A percentile compares a stretch with the other conserved stretches of the same genome.
These are phyloP conservation scores for Tokudaia muenninki DNA, from an alignment of 2,797 vertebrate species.

Conservation along the genomic window DNA sequence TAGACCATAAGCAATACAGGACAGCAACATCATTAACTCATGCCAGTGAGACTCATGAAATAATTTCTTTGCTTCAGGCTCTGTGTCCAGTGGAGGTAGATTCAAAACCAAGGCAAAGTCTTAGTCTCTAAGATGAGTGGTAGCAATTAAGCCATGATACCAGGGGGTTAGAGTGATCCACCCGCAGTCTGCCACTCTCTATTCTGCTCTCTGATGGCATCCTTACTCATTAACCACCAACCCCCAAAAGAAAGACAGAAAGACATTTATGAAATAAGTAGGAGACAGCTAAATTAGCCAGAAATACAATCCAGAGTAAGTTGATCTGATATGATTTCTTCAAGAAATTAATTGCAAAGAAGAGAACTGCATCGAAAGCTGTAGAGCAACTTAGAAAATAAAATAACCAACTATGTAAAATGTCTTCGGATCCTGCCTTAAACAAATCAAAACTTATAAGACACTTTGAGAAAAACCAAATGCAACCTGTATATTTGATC, in stretches of 20 bases:
- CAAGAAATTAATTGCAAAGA: slow-evolving; percentile 48
- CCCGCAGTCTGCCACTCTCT: background rate
- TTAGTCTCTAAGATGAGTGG: background rate
- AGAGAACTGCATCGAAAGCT: background rate
- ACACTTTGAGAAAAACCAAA: slow-evolving; percentile 33
- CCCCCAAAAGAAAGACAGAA: background rate
- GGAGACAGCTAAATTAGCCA: slow-evolving; percentile 8
- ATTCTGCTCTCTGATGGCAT: background rate
- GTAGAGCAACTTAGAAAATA: slow-evolving; percentile 19
- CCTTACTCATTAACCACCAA: background rate
- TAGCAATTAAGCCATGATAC: background rate
- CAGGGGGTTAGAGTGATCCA: background rate
- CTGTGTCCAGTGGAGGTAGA: background rate
- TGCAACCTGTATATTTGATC: background rate
- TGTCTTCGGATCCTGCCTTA: background rate
- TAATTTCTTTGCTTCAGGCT: slow-evolving; percentile 42
- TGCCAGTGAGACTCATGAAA: slow-evolving; percentile 44
- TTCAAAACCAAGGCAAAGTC: slow-evolving; percentile 16
- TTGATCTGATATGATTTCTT: slow-evolving; percentile 3
- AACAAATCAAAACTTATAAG: slow-evolving; percentile 38
- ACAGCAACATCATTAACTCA: background rate
- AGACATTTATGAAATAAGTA: slow-evolving; percentile 11
- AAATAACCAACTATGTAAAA: slow-evolving; percentile 31
- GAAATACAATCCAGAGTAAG: slow-evolving; percentile 46
- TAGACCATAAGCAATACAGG: background rate